A percentile compares a stretch with the other conserved stretches of the same genome.
Evolutionary conservation across 1,140 invertebrate species (phyloP).

Genomic region (Proctacanthus coquilletti): DNA sequence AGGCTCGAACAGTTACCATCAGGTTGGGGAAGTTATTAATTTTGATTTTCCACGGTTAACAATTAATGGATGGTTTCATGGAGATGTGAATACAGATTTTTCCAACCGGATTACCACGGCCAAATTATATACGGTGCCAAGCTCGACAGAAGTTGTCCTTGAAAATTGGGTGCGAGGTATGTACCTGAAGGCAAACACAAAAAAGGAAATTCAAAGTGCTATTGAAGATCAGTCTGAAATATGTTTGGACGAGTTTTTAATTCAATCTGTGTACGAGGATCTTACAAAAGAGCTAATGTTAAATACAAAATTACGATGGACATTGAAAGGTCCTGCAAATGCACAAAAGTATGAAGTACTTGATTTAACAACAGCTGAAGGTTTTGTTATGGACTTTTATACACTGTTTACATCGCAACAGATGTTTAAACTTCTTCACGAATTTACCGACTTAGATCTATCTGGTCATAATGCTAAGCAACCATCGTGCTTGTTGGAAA

Average conservation of each 20-base stretch:
- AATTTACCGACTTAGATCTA: conserved; percentile 48
- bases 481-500: conserved; percentile 37
- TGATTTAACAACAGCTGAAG: conserved; percentile 28
- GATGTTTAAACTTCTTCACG: conserved; percentile 40
- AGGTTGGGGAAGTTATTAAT: conserved; percentile 49
- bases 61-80: conserved; percentile 66
- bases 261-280: conserved; percentile 30
- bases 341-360: conserved; percentile 42
- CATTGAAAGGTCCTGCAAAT: conserved; percentile 41
- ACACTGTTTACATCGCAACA: conserved; percentile 35
- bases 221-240: conserved; percentile 42
- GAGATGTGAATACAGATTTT: conserved; percentile 30
- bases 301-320: conserved; percentile 34
- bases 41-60: conserved; percentile 44
- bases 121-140: conserved; percentile 13
- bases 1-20: conserved; percentile 26
- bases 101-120: background rate
- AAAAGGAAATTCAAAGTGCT: conserved; percentile 35
- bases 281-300: conserved; percentile 31
- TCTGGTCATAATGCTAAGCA: conserved; percentile 21
- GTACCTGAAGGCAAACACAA: conserved; percentile 33
- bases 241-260: conserved; percentile 38
- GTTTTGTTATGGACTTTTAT: conserved; percentile 29
- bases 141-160: conserved; percentile 19
- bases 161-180: conserved; percentile 31